A percentile compares a stretch with the other conserved stretches of the same genome.
phyloP scores from a whole-genome alignment of 2,888 invertebrate species.

The Lucinisca nassula region DNA sequence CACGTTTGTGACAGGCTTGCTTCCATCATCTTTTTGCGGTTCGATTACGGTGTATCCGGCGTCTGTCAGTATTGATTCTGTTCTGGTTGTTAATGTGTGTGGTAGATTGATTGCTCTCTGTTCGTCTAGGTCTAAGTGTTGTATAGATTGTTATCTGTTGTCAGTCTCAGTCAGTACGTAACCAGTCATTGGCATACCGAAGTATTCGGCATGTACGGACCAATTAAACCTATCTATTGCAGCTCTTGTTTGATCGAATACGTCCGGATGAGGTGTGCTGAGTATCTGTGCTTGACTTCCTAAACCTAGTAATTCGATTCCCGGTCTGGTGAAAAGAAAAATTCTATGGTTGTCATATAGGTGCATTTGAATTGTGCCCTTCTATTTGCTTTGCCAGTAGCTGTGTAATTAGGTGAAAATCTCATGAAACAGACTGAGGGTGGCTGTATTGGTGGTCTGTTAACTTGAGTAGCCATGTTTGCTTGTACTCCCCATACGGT shows the following conservation, averaged over 20 bases:
- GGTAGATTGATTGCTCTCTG: no score
- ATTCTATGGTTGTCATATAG: neutral
- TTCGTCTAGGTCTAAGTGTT: no score
- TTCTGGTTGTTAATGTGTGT: no score
- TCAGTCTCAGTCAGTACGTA: neutral
- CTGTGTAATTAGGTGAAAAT: conserved; percentile 27
- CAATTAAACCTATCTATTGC: neutral
- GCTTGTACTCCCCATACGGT: conserved; percentile 36
- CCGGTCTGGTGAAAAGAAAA: neutral
- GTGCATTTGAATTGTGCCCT: conserved; percentile 7
- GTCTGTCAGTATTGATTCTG: neutral
- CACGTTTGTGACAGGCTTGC: neutral
- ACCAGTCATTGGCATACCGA: neutral
- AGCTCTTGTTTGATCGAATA: neutral
- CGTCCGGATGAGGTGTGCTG: neutral
- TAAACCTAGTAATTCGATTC: neutral
- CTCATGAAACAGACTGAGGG: neutral
- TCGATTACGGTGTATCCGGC: neutral
- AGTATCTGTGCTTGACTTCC: neutral
- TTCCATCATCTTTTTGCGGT: neutral
- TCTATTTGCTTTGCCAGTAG: conserved; percentile 6
- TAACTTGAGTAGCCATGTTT: conserved; percentile 35
- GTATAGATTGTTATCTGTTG: no score
- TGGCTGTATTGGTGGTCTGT: conserved; percentile 22
- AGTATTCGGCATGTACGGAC: neutral